Conservation (phyloP, 1,140 invertebrate species). For the Drosophila lacertosa region DNA sequence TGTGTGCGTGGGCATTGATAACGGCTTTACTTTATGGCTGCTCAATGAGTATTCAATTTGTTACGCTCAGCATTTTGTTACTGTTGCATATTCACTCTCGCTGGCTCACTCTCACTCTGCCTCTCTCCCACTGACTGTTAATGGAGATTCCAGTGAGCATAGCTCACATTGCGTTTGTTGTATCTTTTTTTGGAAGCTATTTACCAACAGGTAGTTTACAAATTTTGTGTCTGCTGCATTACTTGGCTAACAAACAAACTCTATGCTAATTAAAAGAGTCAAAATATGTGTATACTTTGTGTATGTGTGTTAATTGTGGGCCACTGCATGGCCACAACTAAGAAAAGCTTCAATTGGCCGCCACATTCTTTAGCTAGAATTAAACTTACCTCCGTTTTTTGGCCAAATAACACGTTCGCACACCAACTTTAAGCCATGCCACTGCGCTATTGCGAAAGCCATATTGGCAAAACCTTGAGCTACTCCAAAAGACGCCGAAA, state of each 20-base stretch:
- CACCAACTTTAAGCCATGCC: conserved; percentile 22
- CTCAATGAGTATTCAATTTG: conserved; percentile 21
- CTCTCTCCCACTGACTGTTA: background rate
- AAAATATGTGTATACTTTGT: conserved; percentile 6
- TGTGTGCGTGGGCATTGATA: conserved; percentile 13
- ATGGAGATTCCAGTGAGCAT: conserved; percentile 21
- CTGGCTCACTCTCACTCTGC: background rate
- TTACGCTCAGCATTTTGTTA: conserved; percentile 22
- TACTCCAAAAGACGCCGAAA: conserved; percentile 58
- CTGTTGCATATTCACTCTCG: conserved; percentile 1
- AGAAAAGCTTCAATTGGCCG: conserved; percentile 46
- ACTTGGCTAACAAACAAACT: conserved; percentile 9
- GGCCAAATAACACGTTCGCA: conserved; percentile 70
- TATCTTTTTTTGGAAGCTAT: background rate
- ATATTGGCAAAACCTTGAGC: conserved; percentile 72
- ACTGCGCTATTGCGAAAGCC: conserved; percentile 69
- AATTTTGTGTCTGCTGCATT: background rate
- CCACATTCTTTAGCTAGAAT: conserved; percentile 74
- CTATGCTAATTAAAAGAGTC: conserved; percentile 26
- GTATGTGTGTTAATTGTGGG: conserved; percentile 6
- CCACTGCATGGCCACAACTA: conserved; percentile 50
- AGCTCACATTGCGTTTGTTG: background rate
- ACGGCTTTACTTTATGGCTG: conserved; percentile 13
- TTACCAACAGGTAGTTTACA: conserved; percentile 32
- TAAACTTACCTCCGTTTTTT: conserved; percentile 59